A percentile compares a stretch with the other conserved stretches of the same genome.
Conservation (phyloP, 1,140 invertebrate genomes). For the Colletes latitarsis region DNA sequence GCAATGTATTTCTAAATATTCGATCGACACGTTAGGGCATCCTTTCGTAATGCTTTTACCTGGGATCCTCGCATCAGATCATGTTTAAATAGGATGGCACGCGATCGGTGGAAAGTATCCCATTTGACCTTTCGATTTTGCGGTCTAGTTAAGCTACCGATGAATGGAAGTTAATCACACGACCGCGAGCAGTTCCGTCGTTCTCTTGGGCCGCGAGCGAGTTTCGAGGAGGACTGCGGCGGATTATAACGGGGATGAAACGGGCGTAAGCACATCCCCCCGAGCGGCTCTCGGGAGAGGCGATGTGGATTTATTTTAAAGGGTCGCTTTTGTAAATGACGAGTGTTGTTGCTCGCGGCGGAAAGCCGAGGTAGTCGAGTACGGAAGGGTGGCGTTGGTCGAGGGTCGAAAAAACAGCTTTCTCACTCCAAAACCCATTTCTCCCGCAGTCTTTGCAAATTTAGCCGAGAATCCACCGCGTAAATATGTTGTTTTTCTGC, state of each 20-base stretch:
- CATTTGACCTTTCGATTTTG: slow-evolving; percentile 67
- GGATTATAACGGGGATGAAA: slow-evolving; percentile 57
- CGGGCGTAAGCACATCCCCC: slow-evolving; percentile 47
- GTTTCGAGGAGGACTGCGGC: slow-evolving; percentile 39
- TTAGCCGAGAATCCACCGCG: slow-evolving; percentile 20
- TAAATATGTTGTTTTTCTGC: slow-evolving; percentile 27
- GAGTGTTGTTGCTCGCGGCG: slow-evolving; percentile 66
- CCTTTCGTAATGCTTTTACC: too few species aligned
- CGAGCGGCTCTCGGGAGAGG: slow-evolving; percentile 59
- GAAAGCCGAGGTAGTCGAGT: slow-evolving; percentile 57
- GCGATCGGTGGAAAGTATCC: slow-evolving; percentile 39
- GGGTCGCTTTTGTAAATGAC: slow-evolving; percentile 67
- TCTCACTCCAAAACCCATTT: slow-evolving; percentile 31
- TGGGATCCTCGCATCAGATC: background rate
- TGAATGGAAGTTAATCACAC: slow-evolving; percentile 76
- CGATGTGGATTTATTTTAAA: slow-evolving; percentile 68
- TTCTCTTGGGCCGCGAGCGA: slow-evolving; percentile 46
- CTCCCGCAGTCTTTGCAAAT: slow-evolving; percentile 45
- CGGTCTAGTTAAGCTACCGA: slow-evolving; percentile 61
- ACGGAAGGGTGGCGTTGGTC: slow-evolving; percentile 40
- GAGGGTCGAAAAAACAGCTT: slow-evolving; percentile 49
- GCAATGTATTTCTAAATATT: too few species aligned
- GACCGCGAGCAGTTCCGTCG: slow-evolving; percentile 57
- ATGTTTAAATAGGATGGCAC: slow-evolving; percentile 64
- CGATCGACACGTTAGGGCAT: background rate